These are phyloP conservation scores for Ailuropoda melanoleuca DNA, from an alignment of 2,113 vertebrate species.

Conservation along the genomic window DNA sequence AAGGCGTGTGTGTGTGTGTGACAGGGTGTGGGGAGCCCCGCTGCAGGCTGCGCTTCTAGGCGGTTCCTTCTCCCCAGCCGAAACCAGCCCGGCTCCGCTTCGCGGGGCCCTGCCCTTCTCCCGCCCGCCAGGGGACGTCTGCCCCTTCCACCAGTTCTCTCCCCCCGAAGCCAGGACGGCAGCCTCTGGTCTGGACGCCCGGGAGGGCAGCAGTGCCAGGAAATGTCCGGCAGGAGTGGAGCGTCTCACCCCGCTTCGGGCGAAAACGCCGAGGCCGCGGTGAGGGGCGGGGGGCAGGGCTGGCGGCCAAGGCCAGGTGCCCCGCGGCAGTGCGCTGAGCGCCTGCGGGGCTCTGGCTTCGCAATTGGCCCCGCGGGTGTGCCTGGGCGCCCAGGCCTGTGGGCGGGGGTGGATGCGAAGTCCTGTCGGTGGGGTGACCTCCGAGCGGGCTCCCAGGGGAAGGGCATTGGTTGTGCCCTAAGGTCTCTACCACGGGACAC, in stretches of 20 bases:
- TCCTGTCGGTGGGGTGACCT: too few species aligned
- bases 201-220: neutral
- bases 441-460: neutral
- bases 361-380: neutral
- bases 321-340: rapidly evolving
- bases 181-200: neutral
- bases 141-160: neutral
- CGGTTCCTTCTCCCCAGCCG: neutral
- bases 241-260: conserved; percentile 59
- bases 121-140: neutral
- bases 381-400: rapidly evolving
- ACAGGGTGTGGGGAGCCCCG: neutral
- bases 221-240: neutral
- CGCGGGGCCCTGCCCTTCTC: neutral
- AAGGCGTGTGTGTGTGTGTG: neutral
- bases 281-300: conserved; percentile 26
- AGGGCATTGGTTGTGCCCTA: neutral
- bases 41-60: neutral
- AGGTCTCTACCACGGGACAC: neutral
- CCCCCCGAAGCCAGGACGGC: neutral
- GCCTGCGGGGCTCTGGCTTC: neutral
- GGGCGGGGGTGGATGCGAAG: neutral
- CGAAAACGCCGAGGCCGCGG: neutral
- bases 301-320: neutral
- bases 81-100: neutral